Conservation (phyloP, 1,140 invertebrate species). For the Hylaeus anthracinus region DNA sequence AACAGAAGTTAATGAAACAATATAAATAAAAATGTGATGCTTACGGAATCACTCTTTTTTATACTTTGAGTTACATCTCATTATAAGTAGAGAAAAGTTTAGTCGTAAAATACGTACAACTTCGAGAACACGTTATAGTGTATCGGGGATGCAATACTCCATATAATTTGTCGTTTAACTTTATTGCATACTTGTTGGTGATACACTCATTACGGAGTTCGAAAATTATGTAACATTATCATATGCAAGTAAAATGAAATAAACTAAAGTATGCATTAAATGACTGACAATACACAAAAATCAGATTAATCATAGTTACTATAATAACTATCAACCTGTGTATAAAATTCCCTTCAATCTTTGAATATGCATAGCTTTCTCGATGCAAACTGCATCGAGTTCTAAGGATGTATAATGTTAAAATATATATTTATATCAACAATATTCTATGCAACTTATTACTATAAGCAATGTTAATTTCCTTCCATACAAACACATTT, state of each 20-base stretch:
- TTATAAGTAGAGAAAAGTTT: not conserved
- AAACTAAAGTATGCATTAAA: conserved; percentile 22
- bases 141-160: conserved; percentile 2
- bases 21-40: conserved; percentile 15
- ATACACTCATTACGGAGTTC: not conserved
- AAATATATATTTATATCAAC: not conserved
- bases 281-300: conserved; percentile 39
- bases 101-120: conserved; percentile 6
- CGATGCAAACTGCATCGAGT: conserved; percentile 9
- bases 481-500: not conserved
- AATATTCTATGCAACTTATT: not conserved
- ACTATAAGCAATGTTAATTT: not conserved
- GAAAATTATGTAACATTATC: not conserved
- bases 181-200: conserved; percentile 8
- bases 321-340: conserved; percentile 44
- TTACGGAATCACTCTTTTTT: conserved; percentile 8
- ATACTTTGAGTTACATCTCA: conserved; percentile 5
- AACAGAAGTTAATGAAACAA: conserved; percentile 16
- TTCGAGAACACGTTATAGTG: not conserved
- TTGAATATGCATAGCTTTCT: not conserved
- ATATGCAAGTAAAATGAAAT: conserved; percentile 9
- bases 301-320: conserved; percentile 49
- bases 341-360: conserved; percentile 43
- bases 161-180: conserved; percentile 13
- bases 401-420: conserved; percentile 13